Base-by-base conservation (phyloP, 2,797 vertebrate genomes). In the Rallus crepitans region DNA sequence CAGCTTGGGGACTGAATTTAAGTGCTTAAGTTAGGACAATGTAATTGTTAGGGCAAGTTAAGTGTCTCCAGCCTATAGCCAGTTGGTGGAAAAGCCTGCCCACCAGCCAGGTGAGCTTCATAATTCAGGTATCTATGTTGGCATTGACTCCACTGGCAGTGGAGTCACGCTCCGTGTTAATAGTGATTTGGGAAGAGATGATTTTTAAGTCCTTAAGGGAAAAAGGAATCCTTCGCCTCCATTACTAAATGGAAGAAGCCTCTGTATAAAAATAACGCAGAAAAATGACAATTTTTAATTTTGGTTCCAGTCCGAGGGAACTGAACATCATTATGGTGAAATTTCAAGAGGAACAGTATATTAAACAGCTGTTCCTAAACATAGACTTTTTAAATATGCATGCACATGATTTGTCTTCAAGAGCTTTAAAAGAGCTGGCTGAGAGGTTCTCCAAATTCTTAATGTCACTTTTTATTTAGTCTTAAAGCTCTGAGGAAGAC, bases 281-380 rank as follows among this genome's bases (percentile, higher is more conserved):
- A 86, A 94, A 75, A 73, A 31, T 59, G 16, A 5, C 35, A 16
- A 5, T 61, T 83, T 84, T 84, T 89, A 86, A 65, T 30, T 90
- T 89, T 9, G 0, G 23, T 80, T 92, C 39, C 60, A 90, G 37
- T 72, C 63, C 56, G n/a, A 72, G 56, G 52, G 30, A 95, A 66
- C 55, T 40, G 71, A 92, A 82, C 39, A 76, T 86, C 24, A 55
- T 82, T 94, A 89, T 73, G 42, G 39, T 69, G 55, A 89, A 86
- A 91, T 91, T 95, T 80, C 89, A 90, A 30, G 47, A 82, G 65
- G 71, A 80, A 80, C 27, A 66, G 73, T 89, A 70, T 89, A 93
- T 80, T 93, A 95, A 89, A 90, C 86, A 95, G 81, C 59, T 92
- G 88, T 66, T 95, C 31, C 88, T 93, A 95, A 96, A 85, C 85